Percentiles rank a stretch among this genome's conserved stretches.
Evolutionary conservation across 2,888 invertebrate genomes (phyloP).

Genomic region (Plagiodera versicolora): DNA sequence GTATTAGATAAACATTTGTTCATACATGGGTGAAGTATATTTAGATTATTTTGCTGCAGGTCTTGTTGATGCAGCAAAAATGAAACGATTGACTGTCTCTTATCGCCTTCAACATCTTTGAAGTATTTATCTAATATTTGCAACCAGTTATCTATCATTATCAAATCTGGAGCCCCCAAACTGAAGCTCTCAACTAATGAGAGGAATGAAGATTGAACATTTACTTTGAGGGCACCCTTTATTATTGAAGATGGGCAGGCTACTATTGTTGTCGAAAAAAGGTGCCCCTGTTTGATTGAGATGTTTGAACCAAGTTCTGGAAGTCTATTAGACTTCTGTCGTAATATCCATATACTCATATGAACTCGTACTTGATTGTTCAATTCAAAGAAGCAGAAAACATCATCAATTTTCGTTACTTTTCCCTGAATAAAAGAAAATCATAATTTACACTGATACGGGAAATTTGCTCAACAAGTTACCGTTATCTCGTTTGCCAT

Average conservation of each 20-base stretch:
- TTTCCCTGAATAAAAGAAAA: conserved; percentile 13
- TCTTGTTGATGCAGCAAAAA: too few relatives aligned
- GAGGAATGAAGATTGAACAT: background rate
- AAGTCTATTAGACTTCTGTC: conserved; percentile 2
- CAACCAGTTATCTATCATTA: conserved; percentile 8
- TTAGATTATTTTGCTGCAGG: too few relatives aligned
- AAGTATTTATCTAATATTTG: conserved; percentile 9
- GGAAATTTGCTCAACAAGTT: too few relatives aligned
- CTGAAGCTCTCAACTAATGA: background rate
- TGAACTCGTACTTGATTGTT: conserved; percentile 13
- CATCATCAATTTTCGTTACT: conserved; percentile 14
- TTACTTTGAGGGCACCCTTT: background rate
- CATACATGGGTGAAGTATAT: conserved; percentile 1
- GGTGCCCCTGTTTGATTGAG: conserved; percentile 10
- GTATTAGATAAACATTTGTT: conserved; percentile 5
- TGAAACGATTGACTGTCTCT: background rate
- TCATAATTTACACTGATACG: background rate
- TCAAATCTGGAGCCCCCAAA: conserved; percentile 11
- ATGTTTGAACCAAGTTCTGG: conserved; percentile 11
- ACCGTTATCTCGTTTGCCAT: too few relatives aligned
- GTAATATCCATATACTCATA: conserved; percentile 13
- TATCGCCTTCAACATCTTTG: background rate
- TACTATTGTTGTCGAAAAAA: background rate
- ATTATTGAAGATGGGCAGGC: background rate
- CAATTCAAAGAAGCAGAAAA: conserved; percentile 13